These are phyloP conservation scores for Varanus salvator DNA, from an alignment of 2,113 vertebrate genomes.

Conservation along the genomic window DNA sequence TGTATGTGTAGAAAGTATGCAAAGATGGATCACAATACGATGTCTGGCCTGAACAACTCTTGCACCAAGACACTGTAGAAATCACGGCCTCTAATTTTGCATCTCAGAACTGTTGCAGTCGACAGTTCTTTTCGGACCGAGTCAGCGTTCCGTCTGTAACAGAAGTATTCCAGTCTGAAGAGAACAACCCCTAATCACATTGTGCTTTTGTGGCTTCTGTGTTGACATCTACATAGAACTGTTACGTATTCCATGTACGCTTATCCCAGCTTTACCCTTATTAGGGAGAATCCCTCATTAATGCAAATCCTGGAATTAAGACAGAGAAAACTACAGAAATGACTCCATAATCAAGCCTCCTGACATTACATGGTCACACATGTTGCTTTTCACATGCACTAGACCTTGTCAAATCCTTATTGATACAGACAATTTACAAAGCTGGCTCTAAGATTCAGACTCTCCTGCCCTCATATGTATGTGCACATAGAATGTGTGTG, in stretches of 20 bases:
- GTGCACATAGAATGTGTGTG: neutral
- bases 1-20: neutral
- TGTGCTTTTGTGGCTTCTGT: constrained; percentile 56
- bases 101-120: constrained; percentile 60
- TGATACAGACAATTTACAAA: constrained; percentile 52
- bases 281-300: constrained; percentile 70
- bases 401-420: constrained; percentile 56
- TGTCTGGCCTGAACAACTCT: neutral
- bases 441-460: constrained; percentile 43
- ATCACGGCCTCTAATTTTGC: neutral
- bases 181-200: constrained; percentile 53
- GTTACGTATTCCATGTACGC: constrained; percentile 77
- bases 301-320: constrained; percentile 73
- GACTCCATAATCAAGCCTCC: constrained; percentile 39
- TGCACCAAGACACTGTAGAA: neutral
- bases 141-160: constrained; percentile 58
- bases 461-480: constrained; percentile 30
- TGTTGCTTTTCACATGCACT: constrained; percentile 39
- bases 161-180: constrained; percentile 57
- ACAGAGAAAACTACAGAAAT: constrained; percentile 45
- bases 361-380: constrained; percentile 38
- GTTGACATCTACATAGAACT: constrained; percentile 59
- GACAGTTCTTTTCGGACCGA: constrained; percentile 50
- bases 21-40: neutral
- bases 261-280: constrained; percentile 67